Evolutionary conservation across 2,797 vertebrate genomes (phyloP).

Genomic region (Scolopax bukidnonensis): DNA sequence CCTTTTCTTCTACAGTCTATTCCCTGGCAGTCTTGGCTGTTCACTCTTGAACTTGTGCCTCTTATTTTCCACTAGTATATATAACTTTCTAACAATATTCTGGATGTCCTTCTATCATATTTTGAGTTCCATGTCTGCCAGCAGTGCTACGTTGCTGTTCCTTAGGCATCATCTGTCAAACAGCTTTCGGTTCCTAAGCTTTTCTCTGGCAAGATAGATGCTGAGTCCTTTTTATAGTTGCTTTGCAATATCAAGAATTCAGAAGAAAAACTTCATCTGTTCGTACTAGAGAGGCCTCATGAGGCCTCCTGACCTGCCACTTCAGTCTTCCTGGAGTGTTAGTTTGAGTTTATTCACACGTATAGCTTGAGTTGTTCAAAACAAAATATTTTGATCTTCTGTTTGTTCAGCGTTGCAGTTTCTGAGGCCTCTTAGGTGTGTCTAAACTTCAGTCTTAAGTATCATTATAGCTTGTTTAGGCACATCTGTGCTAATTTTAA

Average conservation of each 20-base stretch:
- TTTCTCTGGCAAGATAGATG: background rate
- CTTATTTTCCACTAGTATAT: background rate
- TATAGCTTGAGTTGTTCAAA: background rate
- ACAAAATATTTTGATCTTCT: background rate
- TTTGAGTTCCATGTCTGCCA: background rate
- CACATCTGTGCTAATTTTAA: background rate
- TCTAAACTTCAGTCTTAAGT: background rate
- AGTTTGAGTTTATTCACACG: background rate
- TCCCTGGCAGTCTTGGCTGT: background rate
- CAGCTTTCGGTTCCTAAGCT: background rate
- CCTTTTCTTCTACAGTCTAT: background rate
- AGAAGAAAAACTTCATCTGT: background rate
- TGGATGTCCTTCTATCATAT: background rate
- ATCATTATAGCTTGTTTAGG: background rate
- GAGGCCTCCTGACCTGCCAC: background rate
- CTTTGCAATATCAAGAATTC: background rate
- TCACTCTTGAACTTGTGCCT: background rate
- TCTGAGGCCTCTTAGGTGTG: background rate
- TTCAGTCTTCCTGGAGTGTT: background rate
- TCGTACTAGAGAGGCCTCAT: background rate
- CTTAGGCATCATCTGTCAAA: background rate
- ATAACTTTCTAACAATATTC: background rate
- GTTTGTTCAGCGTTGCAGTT: background rate
- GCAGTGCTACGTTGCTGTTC: background rate
- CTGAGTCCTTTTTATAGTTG: background rate